Evolutionary conservation across 2,888 invertebrate species (phyloP), one percentile per base, ranked within the genome.

Genomic region (Drosophila robusta): DNA sequence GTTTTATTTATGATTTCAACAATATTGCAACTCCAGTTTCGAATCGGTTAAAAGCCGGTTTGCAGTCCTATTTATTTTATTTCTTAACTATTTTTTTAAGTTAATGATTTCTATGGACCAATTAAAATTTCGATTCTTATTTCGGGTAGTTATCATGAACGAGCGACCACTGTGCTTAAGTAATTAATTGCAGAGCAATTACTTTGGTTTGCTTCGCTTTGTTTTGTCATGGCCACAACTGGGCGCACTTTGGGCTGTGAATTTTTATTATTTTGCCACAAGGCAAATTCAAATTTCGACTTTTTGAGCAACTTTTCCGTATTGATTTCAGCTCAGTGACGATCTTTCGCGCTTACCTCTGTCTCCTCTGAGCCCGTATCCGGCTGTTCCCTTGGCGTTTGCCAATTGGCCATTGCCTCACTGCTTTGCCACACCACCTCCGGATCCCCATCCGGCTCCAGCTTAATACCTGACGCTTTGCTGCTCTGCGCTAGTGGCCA

Each of bases 111-210:
- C 8, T 29, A 5, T 29, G 18, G 18, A 18, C 18, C 18, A 18
- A 18, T 18, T 18, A 1, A 1, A 29, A 2, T 3, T 1, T 9
- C 2, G 9, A 32, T 32, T 9, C 4, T 9, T 32, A 32, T 32
- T 32, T 2, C 9, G 32, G 32, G 1, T 32, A 11, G 32, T 32
- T 3, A 3, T 9, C 11, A 32, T 32, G 11, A 11, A 32, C 32
- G 11, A 2, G 32, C 32, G 11, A 32, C 32, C 32, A 32, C 32
- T 32, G 32, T 32, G 4, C n/a, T 18, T 6, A 9, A 18, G 39
- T 54, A 44, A 54, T 54, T 54, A n/a, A 26, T 32, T 11, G 18
- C 3, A 12, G 0, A 60, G 24, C 42, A 60, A 61, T 42, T 60
- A 60, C 16, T 12, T n/a, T 22, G 16, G n/a, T 24, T 12, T 57